A percentile compares a stretch with the other conserved stretches of the same genome.
These are phyloP conservation scores for Apamea sordens DNA, from an alignment of 2,888 invertebrate genomes.

Conservation along the genomic window DNA sequence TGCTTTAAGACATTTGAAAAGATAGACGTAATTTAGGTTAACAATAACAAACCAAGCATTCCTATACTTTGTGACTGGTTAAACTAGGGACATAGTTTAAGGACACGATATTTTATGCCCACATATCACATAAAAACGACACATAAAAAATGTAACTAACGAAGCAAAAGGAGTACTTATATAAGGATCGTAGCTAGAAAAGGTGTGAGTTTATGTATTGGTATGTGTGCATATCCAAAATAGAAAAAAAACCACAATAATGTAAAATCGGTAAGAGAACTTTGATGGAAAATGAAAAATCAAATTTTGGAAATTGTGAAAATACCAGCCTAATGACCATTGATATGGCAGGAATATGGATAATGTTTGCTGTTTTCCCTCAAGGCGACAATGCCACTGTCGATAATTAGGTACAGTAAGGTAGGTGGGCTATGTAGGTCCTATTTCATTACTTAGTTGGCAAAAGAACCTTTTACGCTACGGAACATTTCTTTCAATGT, in stretches of 20 bases:
- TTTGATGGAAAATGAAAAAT: not conserved
- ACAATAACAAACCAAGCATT: conserved; percentile 42
- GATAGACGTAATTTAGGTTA: conserved; percentile 31
- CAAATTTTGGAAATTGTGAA: not conserved
- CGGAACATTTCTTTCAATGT: not conserved
- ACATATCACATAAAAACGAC: not conserved
- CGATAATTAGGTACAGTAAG: too few species aligned
- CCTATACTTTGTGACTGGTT: not conserved
- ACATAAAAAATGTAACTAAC: not conserved
- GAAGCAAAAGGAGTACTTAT: not conserved
- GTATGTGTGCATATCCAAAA: not conserved
- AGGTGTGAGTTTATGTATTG: not conserved
- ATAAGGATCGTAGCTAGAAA: not conserved
- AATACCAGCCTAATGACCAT: not conserved
- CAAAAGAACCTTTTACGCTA: not conserved
- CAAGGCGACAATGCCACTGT: too few species aligned
- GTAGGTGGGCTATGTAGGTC: not conserved
- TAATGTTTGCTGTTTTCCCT: not conserved
- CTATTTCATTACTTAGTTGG: not conserved
- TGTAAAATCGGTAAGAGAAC: not conserved
- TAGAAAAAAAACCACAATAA: not conserved
- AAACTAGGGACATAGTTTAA: conserved; percentile 1
- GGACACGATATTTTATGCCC: not conserved
- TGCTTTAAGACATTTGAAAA: conserved; percentile 18
- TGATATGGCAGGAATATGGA: not conserved